phyloP scores from a whole-genome alignment of 2,797 vertebrate species.

The Gadopsis marmoratus region DNA sequence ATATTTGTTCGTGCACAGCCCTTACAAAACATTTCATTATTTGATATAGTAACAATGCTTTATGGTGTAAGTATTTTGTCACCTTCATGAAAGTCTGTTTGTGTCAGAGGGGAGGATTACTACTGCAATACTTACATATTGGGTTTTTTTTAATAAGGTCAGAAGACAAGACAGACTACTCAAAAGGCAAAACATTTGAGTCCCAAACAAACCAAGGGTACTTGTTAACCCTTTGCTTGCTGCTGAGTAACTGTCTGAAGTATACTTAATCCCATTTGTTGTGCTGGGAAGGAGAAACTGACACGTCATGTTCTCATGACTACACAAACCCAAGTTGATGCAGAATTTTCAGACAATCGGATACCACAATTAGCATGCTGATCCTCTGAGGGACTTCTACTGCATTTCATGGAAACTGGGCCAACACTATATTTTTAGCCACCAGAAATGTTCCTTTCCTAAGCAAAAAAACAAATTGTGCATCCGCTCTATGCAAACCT shows the following conservation, averaged over 20 bases:
- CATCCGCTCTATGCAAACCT: slow-evolving; percentile 22
- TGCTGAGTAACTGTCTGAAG: slow-evolving; percentile 4
- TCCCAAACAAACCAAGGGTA: neutral
- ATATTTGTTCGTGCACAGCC: neutral
- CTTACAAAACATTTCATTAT: neutral
- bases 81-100: neutral
- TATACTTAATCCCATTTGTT: neutral
- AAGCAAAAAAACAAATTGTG: slow-evolving; percentile 32
- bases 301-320: slow-evolving; percentile 14
- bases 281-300: neutral
- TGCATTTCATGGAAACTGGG: slow-evolving; percentile 62
- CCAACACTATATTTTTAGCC: slow-evolving; percentile 58
- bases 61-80: neutral
- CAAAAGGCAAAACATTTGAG: neutral
- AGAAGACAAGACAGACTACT: slow-evolving; percentile 1
- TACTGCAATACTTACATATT: neutral
- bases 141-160: neutral
- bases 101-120: neutral
- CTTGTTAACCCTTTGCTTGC: neutral
- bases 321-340: slow-evolving; percentile 2
- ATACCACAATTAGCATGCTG: slow-evolving; percentile 23
- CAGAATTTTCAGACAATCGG: slow-evolving; percentile 22
- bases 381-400: slow-evolving; percentile 28
- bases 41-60: neutral
- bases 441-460: slow-evolving; percentile 49